Evolutionary conservation across 92 coral and sea anemone genomes (phyloP), one percentile per base, ranked within the genome.

Genomic region (Heliopora coerulea): DNA sequence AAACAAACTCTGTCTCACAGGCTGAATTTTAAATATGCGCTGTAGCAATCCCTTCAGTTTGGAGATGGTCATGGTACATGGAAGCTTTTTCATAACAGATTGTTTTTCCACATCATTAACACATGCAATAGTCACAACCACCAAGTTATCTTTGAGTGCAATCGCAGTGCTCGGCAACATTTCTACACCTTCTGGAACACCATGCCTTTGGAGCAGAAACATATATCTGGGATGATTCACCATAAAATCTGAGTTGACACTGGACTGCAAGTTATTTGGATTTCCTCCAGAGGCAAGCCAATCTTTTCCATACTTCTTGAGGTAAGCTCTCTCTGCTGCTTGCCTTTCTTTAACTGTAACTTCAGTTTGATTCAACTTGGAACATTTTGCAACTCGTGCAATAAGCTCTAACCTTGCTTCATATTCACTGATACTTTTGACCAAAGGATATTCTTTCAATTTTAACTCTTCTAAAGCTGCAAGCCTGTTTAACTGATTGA

Each of bases 51-150:
- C 98, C 67, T 90, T 93, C 14, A 93, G 68, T 49, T 93, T 93
- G 19, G 95, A 90, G n/a, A 93, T 68, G 29, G 98, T 90, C 98
- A 93, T 93, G 3, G 98, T 85, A 85, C 89, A 90, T 83, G 96
- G 96, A 34, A 90, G 79, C 44, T 87, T 90, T 75, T 86, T 93
- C 15, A 85, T 73, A 59, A 93, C 79, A 20, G 86, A 26, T 33
- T 87, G 87, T 66, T 85, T 93, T 23, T 86, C 85, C 0, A 84
- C 60, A 44, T 82, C 95, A 67, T 85, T 88, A 15, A 90, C 95
- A 50, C 95, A 93, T 34, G 76, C 82, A 44, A 93, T 90, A 23
- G 93, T 85, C 68, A 93, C 79, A 82, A 92, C 56, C 56, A 93
- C 87, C 15, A 93, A 83, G 17, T 90, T 85, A 60, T 90, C 96